phyloP scores from a whole-genome alignment of 2,888 invertebrate genomes.

The Nomada hirtipes region DNA sequence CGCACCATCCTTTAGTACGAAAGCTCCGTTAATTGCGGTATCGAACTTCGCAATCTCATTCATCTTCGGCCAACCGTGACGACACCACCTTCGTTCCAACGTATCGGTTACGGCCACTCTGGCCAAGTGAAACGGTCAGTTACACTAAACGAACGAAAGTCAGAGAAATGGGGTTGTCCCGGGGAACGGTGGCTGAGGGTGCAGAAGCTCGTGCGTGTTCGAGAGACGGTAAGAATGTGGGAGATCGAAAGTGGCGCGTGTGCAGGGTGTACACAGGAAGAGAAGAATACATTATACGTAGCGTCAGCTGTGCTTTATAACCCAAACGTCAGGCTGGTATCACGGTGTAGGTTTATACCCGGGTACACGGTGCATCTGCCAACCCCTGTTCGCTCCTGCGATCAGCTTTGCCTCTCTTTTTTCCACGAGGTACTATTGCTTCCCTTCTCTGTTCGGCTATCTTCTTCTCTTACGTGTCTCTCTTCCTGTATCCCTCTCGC shows the following conservation, averaged over 20 bases:
- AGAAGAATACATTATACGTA: conserved; percentile 77
- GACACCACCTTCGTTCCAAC: conserved; percentile 65
- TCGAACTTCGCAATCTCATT: conserved; percentile 71
- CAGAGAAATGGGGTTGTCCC: conserved; percentile 43
- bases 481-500: not conserved
- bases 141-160: conserved; percentile 59
- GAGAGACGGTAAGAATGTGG: conserved; percentile 60
- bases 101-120: conserved; percentile 64
- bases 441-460: conserved; percentile 23
- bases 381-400: conserved; percentile 58
- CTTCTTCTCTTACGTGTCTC: not conserved
- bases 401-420: conserved; percentile 50
- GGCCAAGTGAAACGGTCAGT: conserved; percentile 71
- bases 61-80: conserved; percentile 69
- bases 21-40: conserved; percentile 70
- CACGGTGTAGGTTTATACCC: conserved; percentile 77
- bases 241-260: conserved; percentile 53
- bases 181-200: conserved; percentile 40
- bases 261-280: conserved; percentile 52
- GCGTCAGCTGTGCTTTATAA: conserved; percentile 83
- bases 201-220: conserved; percentile 73
- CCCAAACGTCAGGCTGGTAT: conserved; percentile 76
- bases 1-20: conserved; percentile 31
- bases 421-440: conserved; percentile 45
- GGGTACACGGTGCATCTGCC: conserved; percentile 76